phyloP scores from a whole-genome alignment of 2,113 vertebrate genomes.

The Pipa parva region DNA sequence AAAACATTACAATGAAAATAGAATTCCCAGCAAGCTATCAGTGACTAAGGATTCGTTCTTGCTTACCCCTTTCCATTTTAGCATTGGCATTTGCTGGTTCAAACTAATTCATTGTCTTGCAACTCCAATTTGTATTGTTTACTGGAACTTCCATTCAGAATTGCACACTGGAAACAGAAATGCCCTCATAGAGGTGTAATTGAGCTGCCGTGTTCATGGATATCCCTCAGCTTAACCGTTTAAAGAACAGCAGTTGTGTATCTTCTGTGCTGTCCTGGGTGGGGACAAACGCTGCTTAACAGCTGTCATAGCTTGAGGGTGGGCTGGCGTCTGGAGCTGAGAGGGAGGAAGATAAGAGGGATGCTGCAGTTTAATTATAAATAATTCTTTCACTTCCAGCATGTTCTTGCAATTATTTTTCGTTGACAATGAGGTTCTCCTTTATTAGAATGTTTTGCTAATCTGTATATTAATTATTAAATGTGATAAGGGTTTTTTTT shows the following conservation, averaged over 20 bases:
- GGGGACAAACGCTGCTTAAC: slow-evolving; percentile 23
- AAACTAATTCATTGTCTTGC: slow-evolving; percentile 4
- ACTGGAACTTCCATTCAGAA: neutral
- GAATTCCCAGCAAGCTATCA: too few relatives aligned
- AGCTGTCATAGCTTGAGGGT: slow-evolving; percentile 33
- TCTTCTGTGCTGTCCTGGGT: neutral
- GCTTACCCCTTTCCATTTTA: neutral
- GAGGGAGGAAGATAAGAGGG: slow-evolving; percentile 6
- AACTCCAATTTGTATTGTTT: neutral
- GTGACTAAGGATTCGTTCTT: too few relatives aligned
- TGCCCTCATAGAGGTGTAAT: slow-evolving; percentile 27
- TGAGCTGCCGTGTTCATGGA: slow-evolving; percentile 17
- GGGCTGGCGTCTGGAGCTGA: slow-evolving; percentile 35
- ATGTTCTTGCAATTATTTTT: neutral
- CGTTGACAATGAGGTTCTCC: neutral
- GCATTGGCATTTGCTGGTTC: neutral
- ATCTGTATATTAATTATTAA: too few relatives aligned
- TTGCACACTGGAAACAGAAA: neutral
- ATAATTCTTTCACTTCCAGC: slow-evolving; percentile 1
- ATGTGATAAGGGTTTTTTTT: neutral
- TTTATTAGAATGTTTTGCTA: too few relatives aligned
- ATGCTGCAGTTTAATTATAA: slow-evolving; percentile 13
- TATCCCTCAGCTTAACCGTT: slow-evolving; percentile 29
- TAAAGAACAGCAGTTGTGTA: slow-evolving; percentile 40
- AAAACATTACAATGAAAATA: too few relatives aligned